These are phyloP conservation scores for Thalassarche chlororhynchos DNA, from an alignment of 2,113 vertebrate genomes.

Conservation along the genomic window DNA sequence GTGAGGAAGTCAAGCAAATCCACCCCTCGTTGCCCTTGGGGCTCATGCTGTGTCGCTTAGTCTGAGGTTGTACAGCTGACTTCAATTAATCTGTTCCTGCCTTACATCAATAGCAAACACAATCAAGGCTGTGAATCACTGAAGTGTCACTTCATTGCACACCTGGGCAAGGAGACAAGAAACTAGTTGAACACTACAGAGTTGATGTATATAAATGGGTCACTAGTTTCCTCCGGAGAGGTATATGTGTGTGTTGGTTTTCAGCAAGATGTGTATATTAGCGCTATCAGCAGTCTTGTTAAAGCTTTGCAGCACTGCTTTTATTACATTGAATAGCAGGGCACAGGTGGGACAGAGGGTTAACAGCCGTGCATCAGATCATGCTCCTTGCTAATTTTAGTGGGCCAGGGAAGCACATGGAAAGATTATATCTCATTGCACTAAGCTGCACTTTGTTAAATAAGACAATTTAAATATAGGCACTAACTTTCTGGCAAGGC, in stretches of 20 bases:
- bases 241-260: neutral
- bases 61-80: neutral
- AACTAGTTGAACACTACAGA: neutral
- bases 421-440: neutral
- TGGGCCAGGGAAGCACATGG: neutral
- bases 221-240: neutral
- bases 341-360: neutral
- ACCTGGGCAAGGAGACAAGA: neutral
- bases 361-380: neutral
- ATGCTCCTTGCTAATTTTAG: neutral
- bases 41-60: neutral
- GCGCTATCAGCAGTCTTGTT: neutral
- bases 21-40: accelerated
- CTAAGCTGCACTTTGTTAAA: neutral
- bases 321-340: neutral
- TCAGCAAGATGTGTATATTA: neutral
- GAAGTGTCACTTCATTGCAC: neutral
- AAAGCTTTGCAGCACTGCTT: neutral
- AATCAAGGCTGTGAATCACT: neutral
- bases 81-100: neutral
- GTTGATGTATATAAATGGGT: neutral
- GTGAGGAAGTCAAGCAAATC: neutral
- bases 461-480: neutral
- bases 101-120: neutral
- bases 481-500: neutral